Percentiles rank a stretch among this genome's conserved stretches.
Evolutionary conservation across 2,113 vertebrate species (phyloP).

Genomic region (Cyanoderma ruficeps): DNA sequence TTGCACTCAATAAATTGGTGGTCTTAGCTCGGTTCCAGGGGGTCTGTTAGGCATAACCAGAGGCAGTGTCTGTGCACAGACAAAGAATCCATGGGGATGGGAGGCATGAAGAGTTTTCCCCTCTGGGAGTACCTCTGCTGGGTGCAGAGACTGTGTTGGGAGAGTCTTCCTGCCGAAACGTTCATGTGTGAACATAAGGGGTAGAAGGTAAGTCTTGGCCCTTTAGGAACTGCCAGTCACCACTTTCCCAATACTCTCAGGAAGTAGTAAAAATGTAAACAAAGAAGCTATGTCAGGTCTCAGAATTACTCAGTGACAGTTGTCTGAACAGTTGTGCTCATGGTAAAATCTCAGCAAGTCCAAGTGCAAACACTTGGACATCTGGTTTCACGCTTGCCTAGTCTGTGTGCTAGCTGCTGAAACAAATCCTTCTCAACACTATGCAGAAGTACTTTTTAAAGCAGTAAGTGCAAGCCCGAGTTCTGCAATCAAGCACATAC

Average conservation of each 20-base stretch:
- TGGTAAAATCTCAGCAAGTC: background rate
- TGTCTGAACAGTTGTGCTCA: conserved; percentile 53
- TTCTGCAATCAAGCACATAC: background rate
- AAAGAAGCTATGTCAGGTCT: background rate
- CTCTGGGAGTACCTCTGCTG: background rate
- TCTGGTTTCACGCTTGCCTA: conserved; percentile 9
- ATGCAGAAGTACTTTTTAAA: background rate
- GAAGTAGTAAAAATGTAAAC: conserved; percentile 2
- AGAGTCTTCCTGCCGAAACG: background rate
- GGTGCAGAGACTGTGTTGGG: background rate
- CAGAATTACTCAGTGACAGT: background rate
- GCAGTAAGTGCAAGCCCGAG: background rate
- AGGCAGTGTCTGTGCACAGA: background rate
- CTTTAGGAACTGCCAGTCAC: background rate
- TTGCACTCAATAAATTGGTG: background rate
- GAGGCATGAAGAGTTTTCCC: background rate
- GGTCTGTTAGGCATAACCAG: background rate
- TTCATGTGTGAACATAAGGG: background rate
- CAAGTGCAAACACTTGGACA: conserved; percentile 10
- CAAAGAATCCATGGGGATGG: background rate
- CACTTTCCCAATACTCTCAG: background rate
- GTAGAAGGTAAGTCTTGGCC: background rate
- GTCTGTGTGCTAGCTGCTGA: background rate
- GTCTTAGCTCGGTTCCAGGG: background rate
- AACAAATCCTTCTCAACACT: background rate